These are phyloP conservation scores for Eumerus sabulonum DNA, from an alignment of 2,888 invertebrate species.

Conservation along the genomic window DNA sequence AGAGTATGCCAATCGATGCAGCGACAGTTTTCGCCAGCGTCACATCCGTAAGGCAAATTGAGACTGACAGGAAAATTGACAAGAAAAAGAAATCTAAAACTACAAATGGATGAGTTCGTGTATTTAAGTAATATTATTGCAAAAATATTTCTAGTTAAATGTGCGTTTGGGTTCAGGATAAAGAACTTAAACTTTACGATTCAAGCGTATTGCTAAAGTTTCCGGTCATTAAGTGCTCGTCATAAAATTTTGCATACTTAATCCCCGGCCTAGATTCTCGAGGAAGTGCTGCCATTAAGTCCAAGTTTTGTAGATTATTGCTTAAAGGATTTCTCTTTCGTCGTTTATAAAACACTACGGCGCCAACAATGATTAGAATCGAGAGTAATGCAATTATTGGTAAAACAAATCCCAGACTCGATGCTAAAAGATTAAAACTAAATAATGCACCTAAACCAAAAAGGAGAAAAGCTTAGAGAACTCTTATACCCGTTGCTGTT, in stretches of 20 bases:
- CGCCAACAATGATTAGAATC: slow-evolving; percentile 39
- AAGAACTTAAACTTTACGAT: not conserved
- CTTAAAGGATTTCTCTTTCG: slow-evolving; percentile 29
- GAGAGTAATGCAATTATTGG: slow-evolving; percentile 38
- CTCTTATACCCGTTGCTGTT: slow-evolving; percentile 32
- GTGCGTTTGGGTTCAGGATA: not conserved
- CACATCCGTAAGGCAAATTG: no score
- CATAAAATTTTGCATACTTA: slow-evolving; percentile 63
- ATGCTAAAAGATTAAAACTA: slow-evolving; percentile 12
- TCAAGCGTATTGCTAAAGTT: slow-evolving; percentile 35
- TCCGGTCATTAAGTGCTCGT: slow-evolving; percentile 64
- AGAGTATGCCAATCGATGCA: no score
- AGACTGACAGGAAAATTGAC: no score
- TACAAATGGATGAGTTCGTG: no score
- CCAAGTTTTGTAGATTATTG: slow-evolving; percentile 44
- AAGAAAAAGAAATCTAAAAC: not conserved
- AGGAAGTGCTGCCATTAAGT: slow-evolving; percentile 47
- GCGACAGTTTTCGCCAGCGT: no score
- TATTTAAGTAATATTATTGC: no score
- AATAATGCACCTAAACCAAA: no score
- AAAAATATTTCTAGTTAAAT: not conserved
- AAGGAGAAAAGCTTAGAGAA: no score
- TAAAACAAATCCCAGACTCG: slow-evolving; percentile 33
- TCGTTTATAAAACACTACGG: slow-evolving; percentile 34
- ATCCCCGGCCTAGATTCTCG: slow-evolving; percentile 53